Evolutionary conservation across 2,888 invertebrate genomes (phyloP), one percentile per base, ranked within the genome.

Genomic region (Ferdinandea cuprea): DNA sequence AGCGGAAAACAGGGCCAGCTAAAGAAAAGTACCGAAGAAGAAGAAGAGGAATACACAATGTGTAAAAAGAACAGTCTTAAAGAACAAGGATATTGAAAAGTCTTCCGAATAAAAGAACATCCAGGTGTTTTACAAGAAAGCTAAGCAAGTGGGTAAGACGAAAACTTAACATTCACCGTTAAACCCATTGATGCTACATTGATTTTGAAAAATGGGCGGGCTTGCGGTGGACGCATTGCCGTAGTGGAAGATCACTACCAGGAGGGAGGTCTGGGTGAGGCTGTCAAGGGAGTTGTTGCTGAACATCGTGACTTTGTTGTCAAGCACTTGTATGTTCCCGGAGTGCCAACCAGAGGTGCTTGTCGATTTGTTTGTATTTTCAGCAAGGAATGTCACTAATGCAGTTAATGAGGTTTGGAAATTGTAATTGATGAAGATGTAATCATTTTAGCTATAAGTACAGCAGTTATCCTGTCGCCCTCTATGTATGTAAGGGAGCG

Each of bases 261-360:
- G 72, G 90, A 90, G 94, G 97, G 99, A 85, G 99, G 99, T 61
- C 89, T 99, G 68, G 99, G 99, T 79, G 99, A 99, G 90, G 98
- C 99, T 15, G 99, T 99, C 7, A 90, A 95, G 11, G 94, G 95
- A 0, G 97, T 96, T 6, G 92, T 98, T 74, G 94, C 96, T 1
- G 91, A 93, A 86, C 93, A 95, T 87, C 93, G 94, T 1, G 93
- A 95, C 88, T 92, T 96, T 59, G 88, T 94, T 1, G 94, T 98
- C 66, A 94, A 94, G 88, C 95, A 95, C 89, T 90, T 99, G 85
- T 97, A 94, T 85, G 97, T 99, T 28, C 91, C 92, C 7, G 93
- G 93, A 32, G 93, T 99, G 21, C 99, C 99, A 11, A 80, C 95
- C 98, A 30, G 92, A 92, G 32, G 97, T 94, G 2, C 93, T 99